Evolutionary conservation across 2,113 vertebrate species (phyloP), one percentile per base, ranked within the genome.

Genomic region (Syngnathus scovelli): DNA sequence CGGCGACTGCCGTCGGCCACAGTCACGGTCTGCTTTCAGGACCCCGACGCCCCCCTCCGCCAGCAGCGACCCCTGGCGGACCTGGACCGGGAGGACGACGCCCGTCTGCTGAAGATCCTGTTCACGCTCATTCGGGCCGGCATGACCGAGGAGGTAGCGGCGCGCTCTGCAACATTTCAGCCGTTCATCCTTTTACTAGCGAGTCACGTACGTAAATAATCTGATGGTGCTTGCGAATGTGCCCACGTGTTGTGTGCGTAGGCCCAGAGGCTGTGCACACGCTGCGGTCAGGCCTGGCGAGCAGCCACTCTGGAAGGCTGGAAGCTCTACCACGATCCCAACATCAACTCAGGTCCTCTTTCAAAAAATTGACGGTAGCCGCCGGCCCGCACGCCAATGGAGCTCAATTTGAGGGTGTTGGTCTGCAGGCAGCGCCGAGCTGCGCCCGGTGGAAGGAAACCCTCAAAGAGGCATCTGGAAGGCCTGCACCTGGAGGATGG

Each of bases 231-330:
- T 33, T 3, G 2, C 27, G 3, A 41, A 41, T 7, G 39, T 41
- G 6, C 39, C n/a, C n/a, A n/a, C 39, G 39, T 46, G 4, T 48
- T 48, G 41, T 70, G 8, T 68, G 27, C 77, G 21, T 2, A 99
- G 97, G 96, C 96, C 74, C 96, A 99, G 64, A 90, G 96, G 61
- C 85, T 98, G 61, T 99, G 96, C 85, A 96, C 94, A 83, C 93
- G 96, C 37, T 96, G 97, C 75, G 97, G 97, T 74, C 97, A 99
- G 88, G 94, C 97, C 43, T 99, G 96, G 96, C 92, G 97, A 89
- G 96, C 97, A 66, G 96, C 96, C 3, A 98, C 94, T 11, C 91
- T 99, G 68, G 97, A 99, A 86, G 97, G 97, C 59, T 99, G 97
- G 96, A 99, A 98, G 44, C 90, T 99, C 15, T 96, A 98, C 71